Percentiles rank a stretch among this genome's conserved stretches.
Evolutionary conservation across 1,140 invertebrate species (phyloP).

Genomic region (Battus philenor): DNA sequence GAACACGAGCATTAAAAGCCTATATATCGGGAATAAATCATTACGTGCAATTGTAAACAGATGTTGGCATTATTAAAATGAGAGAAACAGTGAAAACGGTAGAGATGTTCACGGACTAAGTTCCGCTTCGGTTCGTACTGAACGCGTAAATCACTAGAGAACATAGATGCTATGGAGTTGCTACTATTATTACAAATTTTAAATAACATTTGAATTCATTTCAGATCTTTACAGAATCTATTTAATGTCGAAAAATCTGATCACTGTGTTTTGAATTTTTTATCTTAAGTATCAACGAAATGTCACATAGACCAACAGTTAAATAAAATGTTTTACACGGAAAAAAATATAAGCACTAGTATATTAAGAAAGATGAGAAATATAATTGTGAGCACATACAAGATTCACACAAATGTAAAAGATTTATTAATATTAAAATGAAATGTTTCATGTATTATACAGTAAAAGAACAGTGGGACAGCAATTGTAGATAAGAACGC

Average conservation of each 20-base stretch:
- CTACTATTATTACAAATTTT: background rate
- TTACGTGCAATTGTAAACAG: background rate
- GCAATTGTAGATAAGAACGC: no score
- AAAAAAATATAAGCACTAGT: background rate
- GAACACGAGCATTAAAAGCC: no score
- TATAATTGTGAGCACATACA: no score
- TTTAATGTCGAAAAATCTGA: background rate
- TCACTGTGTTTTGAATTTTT: no score
- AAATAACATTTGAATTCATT: background rate
- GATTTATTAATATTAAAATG: no score
- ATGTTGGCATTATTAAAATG: slow-evolving; percentile 14
- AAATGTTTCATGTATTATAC: no score
- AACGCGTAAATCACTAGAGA: slow-evolving; percentile 20
- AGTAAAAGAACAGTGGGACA: no score
- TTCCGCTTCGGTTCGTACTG: slow-evolving; percentile 35
- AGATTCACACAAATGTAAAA: no score
- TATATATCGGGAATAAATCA: no score
- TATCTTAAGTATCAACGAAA: background rate
- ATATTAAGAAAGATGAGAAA: no score
- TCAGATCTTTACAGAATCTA: background rate
- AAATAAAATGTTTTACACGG: background rate
- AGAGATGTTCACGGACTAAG: slow-evolving; percentile 19
- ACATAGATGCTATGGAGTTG: slow-evolving; percentile 19
- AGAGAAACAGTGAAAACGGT: slow-evolving; percentile 40
- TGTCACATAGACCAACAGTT: background rate